Percentiles rank a stretch among this genome's conserved stretches.
Evolutionary conservation across 2,113 vertebrate genomes (phyloP).

Genomic region (Cygnus buccinator): DNA sequence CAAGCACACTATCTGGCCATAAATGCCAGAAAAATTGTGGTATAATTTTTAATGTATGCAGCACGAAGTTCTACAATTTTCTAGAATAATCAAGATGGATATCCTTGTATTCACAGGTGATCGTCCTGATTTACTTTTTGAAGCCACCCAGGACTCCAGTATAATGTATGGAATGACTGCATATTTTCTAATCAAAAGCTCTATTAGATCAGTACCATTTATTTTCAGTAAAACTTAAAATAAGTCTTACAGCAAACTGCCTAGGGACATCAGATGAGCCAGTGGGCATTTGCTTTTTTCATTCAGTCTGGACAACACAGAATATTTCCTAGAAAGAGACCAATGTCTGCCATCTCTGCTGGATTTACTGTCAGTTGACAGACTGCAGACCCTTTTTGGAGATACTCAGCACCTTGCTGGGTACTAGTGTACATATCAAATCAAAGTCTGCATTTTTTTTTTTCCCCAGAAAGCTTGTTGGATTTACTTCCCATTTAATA

Average conservation of each 20-base stretch:
- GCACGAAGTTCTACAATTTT: background rate
- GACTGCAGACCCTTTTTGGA: background rate
- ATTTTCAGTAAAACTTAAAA: conserved; percentile 48
- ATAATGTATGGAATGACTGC: background rate
- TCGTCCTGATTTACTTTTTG: background rate
- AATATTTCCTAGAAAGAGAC: background rate
- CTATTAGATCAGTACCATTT: background rate
- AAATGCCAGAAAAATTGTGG: background rate
- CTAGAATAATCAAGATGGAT: background rate
- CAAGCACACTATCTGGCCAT: background rate
- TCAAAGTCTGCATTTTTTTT: background rate
- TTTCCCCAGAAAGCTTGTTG: background rate
- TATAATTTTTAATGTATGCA: background rate
- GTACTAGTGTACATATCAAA: background rate
- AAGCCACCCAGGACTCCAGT: background rate
- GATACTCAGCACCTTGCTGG: background rate
- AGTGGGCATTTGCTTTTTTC: background rate
- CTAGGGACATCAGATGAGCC: background rate
- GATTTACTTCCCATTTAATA: background rate
- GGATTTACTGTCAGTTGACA: background rate
- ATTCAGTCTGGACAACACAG: background rate
- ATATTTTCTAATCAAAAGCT: conserved; percentile 39
- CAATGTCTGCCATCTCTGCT: background rate
- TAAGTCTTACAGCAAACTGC: background rate
- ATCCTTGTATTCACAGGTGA: background rate